Evolutionary conservation across 1,140 invertebrate species (phyloP), one percentile per base, ranked within the genome.

Genomic region (Papilio dardanus): DNA sequence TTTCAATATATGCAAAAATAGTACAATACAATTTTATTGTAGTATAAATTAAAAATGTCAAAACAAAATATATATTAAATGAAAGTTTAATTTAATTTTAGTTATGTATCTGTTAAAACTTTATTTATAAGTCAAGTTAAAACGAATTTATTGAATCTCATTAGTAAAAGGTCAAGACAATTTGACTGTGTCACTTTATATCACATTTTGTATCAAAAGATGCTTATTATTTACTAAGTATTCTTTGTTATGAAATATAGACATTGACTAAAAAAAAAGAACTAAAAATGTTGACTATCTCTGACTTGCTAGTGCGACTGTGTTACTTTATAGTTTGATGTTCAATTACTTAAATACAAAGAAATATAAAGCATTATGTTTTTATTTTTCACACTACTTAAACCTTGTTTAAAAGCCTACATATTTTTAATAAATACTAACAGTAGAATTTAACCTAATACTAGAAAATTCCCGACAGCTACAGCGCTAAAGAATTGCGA

Each of bases 91-190:
- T 28, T 62, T 16, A 5, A 30, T 21, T 30, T 21, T 62, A n/a
- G 54, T 62, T 10, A 62, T 14, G 3, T 62, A 62, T 62, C 54
- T 28, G 54, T 28, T 54, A 21, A 50, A 50, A n/a, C 19, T 21
- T 54, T 54, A 24, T 54, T 46, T 46, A 14, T 14, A 54, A 21
- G 21, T 54, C 24, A 24, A 24, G 50, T 54, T 54, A 54, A 12
- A 54, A 54, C n/a, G 19, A 24, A 28, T 14, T 30, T 28, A 16
- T 3, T 4, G 54, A 28, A 62, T 62, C 24, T 62, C 12, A 62
- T 62, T 28, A 62, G 24, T 62, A 12, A 62, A 62, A 62, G 54
- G 54, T 62, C 24, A 62, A 28, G 10, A 30, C 19, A 62, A 62
- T 62, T 62, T 62, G 21, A 4, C 54, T 30, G 21, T 28, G 54